Evolutionary conservation across 2,797 vertebrate species (phyloP), one percentile per base, ranked within the genome.

Genomic region (Sebastolobus alascanus): DNA sequence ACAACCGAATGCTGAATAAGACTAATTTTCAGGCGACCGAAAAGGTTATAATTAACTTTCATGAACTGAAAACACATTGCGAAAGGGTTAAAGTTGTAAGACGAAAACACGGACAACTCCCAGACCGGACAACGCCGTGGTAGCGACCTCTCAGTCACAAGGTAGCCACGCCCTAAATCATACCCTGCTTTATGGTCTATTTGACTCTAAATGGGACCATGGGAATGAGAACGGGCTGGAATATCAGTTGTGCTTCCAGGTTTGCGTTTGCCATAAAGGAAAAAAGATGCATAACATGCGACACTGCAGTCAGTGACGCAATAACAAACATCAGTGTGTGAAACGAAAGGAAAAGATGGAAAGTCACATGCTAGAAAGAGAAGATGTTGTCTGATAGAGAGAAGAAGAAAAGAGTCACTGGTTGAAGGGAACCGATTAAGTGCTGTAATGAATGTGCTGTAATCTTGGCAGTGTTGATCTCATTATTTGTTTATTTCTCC

Each of bases 401-500:
- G 76, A 40, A 59, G 61, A 75, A 79, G 80, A 75, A 78, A 70
- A 65, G 66, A 82, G 82, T 79, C 59, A 46, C 43, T 33, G 71
- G 72, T 58, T 80, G 83, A 86, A 85, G 84, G 68, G 73, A 87
- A 80, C 86, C 82, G 78, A 90, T 89, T 86, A 91, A 86, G 54
- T 50, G 75, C 60, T 83, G 67, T 90, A 91, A 89, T 87, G 84
- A 91, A 85, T 91, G 82, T 84, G 77, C 66, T 73, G 80, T 85
- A 91, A 91, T 92, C 84, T 83, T 72, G 82, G 83, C 82, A 79
- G 85, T 61, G 87, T 88, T 88, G 84, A 88, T 87, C 85, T 84
- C 84, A 84, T 89, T 80, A 90, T 88, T 92, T 90, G 90, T 92
- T 92, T 93, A 89, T 93, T 91, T 86, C 85, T 84, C 38, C 84